phyloP scores from a whole-genome alignment of 2,888 invertebrate genomes.

The Nasonia oneida region DNA sequence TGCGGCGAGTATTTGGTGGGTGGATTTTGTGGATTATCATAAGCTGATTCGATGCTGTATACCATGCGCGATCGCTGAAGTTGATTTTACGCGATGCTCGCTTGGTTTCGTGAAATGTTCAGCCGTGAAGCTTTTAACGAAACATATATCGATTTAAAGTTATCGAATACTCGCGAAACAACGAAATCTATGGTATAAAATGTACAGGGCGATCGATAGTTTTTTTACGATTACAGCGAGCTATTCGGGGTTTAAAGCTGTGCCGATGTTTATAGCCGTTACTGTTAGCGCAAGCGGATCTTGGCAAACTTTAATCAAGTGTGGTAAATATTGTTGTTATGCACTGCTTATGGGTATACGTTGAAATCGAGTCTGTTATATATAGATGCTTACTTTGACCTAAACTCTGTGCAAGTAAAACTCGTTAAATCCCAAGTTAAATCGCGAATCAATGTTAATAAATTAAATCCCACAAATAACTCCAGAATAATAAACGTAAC shows the following conservation, averaged over 20 bases:
- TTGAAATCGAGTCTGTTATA: slow-evolving; percentile 35
- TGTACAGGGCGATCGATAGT: background rate
- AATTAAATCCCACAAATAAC: background rate
- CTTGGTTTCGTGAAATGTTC: background rate
- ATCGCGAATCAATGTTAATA: background rate
- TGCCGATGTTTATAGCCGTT: slow-evolving; percentile 33
- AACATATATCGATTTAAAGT: no score
- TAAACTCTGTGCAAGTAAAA: slow-evolving; percentile 17
- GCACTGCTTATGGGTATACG: background rate
- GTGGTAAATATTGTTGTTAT: slow-evolving; percentile 51
- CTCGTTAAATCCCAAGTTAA: background rate
- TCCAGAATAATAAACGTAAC: background rate
- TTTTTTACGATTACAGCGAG: background rate
- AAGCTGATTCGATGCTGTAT: background rate
- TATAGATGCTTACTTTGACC: slow-evolving; percentile 28
- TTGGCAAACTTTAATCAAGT: slow-evolving; percentile 59
- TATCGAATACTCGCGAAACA: background rate
- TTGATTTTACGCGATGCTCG: background rate
- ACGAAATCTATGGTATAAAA: background rate
- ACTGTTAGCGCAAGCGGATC: slow-evolving; percentile 49
- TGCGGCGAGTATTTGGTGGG: background rate
- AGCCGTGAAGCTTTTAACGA: no score
- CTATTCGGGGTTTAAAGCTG: background rate
- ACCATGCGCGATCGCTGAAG: background rate
- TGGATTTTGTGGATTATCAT: slow-evolving; percentile 13